Conservation (phyloP, 2,113 vertebrate genomes). For the Ammospiza nelsoni region DNA sequence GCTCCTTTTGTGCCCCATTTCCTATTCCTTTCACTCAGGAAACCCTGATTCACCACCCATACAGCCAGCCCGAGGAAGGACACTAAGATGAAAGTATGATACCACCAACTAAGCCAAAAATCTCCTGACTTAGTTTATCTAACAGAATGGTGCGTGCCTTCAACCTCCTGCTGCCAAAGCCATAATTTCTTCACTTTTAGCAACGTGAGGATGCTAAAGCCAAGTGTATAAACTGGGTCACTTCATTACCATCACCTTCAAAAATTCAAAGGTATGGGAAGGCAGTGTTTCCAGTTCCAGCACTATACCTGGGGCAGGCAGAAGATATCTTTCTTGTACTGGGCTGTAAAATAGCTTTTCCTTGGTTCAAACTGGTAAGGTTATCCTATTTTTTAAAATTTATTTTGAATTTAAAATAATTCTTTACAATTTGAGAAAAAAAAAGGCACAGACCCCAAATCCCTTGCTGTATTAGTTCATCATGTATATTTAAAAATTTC, state of each 20-base stretch:
- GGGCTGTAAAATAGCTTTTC: not conserved
- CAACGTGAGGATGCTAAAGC: not conserved
- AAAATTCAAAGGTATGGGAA: not conserved
- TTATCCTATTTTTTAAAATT: not conserved
- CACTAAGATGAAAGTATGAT: not conserved
- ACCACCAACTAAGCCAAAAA: not conserved
- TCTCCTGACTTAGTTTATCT: not conserved
- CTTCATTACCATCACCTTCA: not conserved
- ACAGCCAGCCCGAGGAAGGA: not conserved
- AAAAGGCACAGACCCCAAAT: not conserved
- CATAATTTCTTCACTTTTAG: not conserved
- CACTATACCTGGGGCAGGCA: not conserved
- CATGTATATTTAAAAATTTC: not conserved
- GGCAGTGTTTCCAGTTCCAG: not conserved
- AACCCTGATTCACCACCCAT: not conserved
- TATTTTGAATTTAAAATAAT: not conserved
- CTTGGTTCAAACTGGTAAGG: not conserved
- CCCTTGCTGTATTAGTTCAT: not conserved
- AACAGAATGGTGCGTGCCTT: not conserved
- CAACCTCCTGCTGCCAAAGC: not conserved
- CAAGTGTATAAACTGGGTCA: not conserved
- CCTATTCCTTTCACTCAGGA: not conserved
- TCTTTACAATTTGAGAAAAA: not conserved
- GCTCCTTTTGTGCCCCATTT: not conserved
- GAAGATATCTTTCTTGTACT: fast-evolving